Conservation (phyloP, 2,888 invertebrate species). For the Idaea dimidiata region DNA sequence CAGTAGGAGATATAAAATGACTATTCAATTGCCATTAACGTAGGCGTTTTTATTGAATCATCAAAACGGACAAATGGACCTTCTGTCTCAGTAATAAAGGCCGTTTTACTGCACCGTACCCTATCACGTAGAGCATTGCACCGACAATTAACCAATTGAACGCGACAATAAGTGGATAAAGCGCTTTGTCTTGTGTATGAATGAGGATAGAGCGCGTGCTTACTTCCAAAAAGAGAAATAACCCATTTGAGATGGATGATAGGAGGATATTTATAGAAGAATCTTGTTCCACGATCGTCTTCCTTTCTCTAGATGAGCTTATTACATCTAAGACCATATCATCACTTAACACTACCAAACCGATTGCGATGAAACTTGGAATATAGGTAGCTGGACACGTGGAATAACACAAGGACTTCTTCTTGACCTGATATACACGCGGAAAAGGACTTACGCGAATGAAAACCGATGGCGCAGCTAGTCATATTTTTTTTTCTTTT, state of each 20-base stretch:
- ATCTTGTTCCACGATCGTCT: too few species aligned
- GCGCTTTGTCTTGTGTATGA: conserved; percentile 45
- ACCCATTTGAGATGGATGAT: not conserved
- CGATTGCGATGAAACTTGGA: too few species aligned
- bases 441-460: too few species aligned
- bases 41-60: conserved; percentile 29
- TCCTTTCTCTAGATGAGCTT: too few species aligned
- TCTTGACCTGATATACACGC: too few species aligned
- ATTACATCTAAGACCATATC: too few species aligned
- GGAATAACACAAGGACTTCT: too few species aligned
- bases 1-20: not conserved
- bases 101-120: conserved; percentile 11
- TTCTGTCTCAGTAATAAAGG: conserved; percentile 9
- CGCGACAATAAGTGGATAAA: conserved; percentile 46
- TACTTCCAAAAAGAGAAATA: conserved; percentile 7
- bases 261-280: too few species aligned
- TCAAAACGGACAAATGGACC: conserved; percentile 21
- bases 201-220: conserved; percentile 56
- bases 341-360: too few species aligned
- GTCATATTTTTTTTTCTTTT: too few species aligned
- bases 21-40: conserved; percentile 18
- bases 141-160: conserved; percentile 60
- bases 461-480: too few species aligned
- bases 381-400: too few species aligned
- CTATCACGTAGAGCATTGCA: conserved; percentile 38